phyloP scores from a whole-genome alignment of 2,888 invertebrate species.

The Rhogogaster chlorosoma region DNA sequence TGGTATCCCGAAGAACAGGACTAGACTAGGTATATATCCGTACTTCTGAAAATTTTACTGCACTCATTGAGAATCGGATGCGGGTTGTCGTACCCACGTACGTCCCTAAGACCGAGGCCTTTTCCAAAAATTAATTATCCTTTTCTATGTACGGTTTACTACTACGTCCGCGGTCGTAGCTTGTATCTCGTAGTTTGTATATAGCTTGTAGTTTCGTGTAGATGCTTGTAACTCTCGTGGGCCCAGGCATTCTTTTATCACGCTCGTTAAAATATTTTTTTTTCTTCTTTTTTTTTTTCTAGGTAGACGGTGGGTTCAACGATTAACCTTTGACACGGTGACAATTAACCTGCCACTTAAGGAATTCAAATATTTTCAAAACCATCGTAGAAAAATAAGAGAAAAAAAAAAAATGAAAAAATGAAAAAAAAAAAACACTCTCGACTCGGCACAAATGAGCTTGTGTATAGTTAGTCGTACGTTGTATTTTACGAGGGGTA shows the following conservation, averaged over 20 bases:
- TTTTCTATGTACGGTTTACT: slow-evolving; percentile 16
- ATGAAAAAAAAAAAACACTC: neutral
- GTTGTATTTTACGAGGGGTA: neutral
- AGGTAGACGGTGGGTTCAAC: neutral
- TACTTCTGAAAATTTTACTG: slow-evolving; percentile 33
- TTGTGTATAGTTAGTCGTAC: neutral
- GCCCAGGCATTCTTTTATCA: slow-evolving; percentile 1
- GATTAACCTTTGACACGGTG: slow-evolving; percentile 47
- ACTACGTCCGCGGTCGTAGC: neutral
- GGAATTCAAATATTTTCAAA: slow-evolving; percentile 26
- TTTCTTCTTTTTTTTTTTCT: too few species aligned
- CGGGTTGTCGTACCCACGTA: slow-evolving; percentile 19
- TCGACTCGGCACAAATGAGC: neutral
- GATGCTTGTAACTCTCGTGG: neutral
- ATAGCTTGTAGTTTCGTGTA: neutral
- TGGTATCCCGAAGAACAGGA: too few species aligned
- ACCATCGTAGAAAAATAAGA: neutral
- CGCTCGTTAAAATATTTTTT: slow-evolving; percentile 40
- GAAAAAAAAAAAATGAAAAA: neutral
- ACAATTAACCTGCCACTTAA: slow-evolving; percentile 48
- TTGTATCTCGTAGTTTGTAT: neutral
- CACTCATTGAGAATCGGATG: slow-evolving; percentile 18
- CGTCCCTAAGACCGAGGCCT: neutral
- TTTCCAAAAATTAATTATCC: slow-evolving; percentile 49
- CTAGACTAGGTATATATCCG: neutral